Evolutionary conservation across 2,888 invertebrate genomes (phyloP), one percentile per base, ranked within the genome.

Genomic region (Noctua comes): DNA sequence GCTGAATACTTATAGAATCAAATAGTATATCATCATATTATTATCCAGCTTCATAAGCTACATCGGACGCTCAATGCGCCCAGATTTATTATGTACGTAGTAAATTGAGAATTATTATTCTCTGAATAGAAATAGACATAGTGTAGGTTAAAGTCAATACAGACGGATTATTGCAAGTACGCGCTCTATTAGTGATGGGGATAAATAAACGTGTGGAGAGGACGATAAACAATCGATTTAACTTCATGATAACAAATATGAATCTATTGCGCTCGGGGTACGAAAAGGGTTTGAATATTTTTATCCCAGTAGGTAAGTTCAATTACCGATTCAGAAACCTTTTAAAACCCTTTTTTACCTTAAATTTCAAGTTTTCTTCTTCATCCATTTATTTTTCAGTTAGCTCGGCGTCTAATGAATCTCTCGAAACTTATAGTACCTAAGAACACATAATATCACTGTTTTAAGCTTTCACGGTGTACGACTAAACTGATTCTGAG

Each of bases 61-160:
- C 11, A 10, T 68, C 57, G 4, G 27, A 59, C 59, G 7, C n/a
- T 18, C 43, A 27, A 59, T 40, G 13, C 24, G 57, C 24, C 5
- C 59, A 65, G 54, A 82, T 82, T 69, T 71, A 85, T 71, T 65
- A 43, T n/a, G n/a, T 18, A 21, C 51, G 40, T 24, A 57, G 11
- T 72, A 73, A 59, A 82, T 65, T 62, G 36, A 62, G 24, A 54
- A 48, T 73, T 62, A 73, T 62, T 73, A 66, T 80, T 73, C 36
- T 31, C 8, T 36, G 31, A 85, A 72, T 48, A 66, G 21, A 72
- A 86, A 86, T 86, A 82, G 59, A 82, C 24, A 31, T 2, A 59
- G 51, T 65, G 36, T 59, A 62, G 66, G n/a, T 72, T 43, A 48
- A 54, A 74, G 70, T 57, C 46, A 64, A 27, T 16, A 18, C 66